Evolutionary conservation across 2,113 vertebrate genomes (phyloP).

Genomic region (Ondatra zibethicus): DNA sequence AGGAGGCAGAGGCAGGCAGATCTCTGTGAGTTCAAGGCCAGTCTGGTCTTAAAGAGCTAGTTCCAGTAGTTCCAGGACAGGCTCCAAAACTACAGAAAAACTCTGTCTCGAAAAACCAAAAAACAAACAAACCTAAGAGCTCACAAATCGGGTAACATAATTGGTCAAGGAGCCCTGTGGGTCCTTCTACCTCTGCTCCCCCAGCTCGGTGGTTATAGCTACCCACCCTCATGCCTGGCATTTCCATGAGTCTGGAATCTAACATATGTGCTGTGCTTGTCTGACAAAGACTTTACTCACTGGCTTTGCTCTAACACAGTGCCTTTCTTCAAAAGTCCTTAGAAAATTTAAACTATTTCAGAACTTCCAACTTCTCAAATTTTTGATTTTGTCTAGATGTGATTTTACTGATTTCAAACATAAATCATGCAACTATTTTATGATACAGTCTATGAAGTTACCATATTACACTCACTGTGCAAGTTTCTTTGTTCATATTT

Average conservation of each 20-base stretch:
- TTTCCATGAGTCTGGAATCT: not conserved
- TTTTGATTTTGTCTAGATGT: not conserved
- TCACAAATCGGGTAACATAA: too few relatives aligned
- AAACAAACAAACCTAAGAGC: too few relatives aligned
- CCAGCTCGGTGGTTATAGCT: too few relatives aligned
- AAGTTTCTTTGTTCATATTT: not conserved
- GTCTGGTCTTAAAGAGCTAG: too few relatives aligned
- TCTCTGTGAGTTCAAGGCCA: too few relatives aligned
- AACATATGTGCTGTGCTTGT: not conserved
- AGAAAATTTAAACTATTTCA: not conserved
- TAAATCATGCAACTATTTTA: not conserved
- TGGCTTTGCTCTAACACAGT: too few relatives aligned
- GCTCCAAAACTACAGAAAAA: too few relatives aligned
- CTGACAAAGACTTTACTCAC: too few relatives aligned
- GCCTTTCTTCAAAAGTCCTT: not conserved
- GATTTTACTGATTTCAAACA: not conserved
- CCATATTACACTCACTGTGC: not conserved
- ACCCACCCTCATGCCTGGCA: not conserved
- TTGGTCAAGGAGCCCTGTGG: too few relatives aligned
- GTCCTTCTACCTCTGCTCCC: not conserved
- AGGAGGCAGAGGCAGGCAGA: too few relatives aligned
- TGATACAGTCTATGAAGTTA: not conserved
- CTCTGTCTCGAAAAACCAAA: too few relatives aligned
- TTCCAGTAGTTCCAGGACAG: too few relatives aligned
- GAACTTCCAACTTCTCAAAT: not conserved